Evolutionary conservation across 2,797 vertebrate genomes (phyloP), one percentile per base, ranked within the genome.

Genomic region (Antrozous pallidus): DNA sequence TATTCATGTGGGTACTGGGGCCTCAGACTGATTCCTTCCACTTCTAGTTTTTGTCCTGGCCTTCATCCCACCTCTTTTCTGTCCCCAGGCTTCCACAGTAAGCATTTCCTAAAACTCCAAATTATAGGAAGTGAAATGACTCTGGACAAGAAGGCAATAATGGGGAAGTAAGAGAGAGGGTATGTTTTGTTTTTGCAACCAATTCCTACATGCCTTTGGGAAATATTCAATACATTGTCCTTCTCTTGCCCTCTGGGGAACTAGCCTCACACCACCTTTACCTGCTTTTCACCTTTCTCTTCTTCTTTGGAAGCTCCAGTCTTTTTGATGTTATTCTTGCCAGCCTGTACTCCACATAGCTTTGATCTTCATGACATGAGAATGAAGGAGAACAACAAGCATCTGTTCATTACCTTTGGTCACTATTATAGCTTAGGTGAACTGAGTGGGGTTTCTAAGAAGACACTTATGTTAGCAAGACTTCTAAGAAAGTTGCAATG

Each of bases 261-360:
- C 10, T 63, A 54, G 47, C 18, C 13, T 98, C 17, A 45, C 0
- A 78, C 3, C 5, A 54, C n/a, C 42, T 33, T 74, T n/a, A 54
- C 58, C 42, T 80, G 17, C 99, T 99, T 0, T 98, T 98, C 92
- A 99, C 99, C 26, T 99, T 99, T 0, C 99, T 99, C 0, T 99
- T 99, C n/a, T n/a, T n/a, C 98, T 99, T 99, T 0, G 99, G 99
- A 2, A 99, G 98, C 94, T 99, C 99, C 96, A 54, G 98, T 96
- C 99, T 99, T 54, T 99, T 99, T 0, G 99, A 99, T 97, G 98
- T 99, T 98, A 99, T 99, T 96, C 99, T 99, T 0, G 98, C 98
- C 77, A 98, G 98, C 77, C 98, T 98, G 92, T 98, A 98, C n/a
- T 97, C 95, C 1, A 93, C 97, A 99, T 5, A 99, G 98, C 58